Conservation (phyloP, 1,140 invertebrate genomes). For the Neotoxoptera formosana region DNA sequence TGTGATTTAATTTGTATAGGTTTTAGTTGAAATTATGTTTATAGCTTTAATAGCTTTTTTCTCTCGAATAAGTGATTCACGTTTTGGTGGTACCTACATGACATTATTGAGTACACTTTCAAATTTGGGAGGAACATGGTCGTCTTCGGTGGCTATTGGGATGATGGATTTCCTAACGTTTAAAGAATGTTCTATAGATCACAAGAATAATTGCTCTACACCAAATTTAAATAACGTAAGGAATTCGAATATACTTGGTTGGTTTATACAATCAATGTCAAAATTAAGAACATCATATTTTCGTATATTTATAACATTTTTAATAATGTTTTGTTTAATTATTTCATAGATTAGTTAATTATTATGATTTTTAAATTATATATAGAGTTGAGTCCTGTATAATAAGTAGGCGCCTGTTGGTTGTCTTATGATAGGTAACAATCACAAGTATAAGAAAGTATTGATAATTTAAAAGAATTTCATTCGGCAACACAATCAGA, state of each 20-base stretch:
- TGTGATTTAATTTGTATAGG: slow-evolving; percentile 8
- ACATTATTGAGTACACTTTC: slow-evolving; percentile 95
- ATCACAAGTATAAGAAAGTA: too few species aligned
- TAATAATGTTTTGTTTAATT: too few species aligned
- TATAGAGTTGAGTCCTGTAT: too few species aligned
- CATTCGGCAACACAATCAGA: too few species aligned
- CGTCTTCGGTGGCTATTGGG: slow-evolving; percentile 89
- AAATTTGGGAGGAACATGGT: slow-evolving; percentile 98
- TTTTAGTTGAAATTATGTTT: slow-evolving; percentile 76
- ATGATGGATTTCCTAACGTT: slow-evolving; percentile 89
- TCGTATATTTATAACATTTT: too few species aligned
- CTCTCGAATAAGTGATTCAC: slow-evolving; percentile 87
- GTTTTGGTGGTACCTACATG: slow-evolving; percentile 99
- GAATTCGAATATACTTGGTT: not conserved
- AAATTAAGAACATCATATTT: not conserved
- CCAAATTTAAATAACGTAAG: not conserved
- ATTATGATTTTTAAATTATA: too few species aligned
- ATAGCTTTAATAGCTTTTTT: slow-evolving; percentile 84
- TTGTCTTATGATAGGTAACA: too few species aligned
- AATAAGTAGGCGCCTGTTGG: too few species aligned
- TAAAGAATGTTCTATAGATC: slow-evolving; percentile 70
- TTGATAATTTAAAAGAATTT: too few species aligned
- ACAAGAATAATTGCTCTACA: not conserved
- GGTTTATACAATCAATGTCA: not conserved
- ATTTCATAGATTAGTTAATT: too few species aligned